Evolutionary conservation across 2,888 invertebrate genomes (phyloP), one percentile per base, ranked within the genome.

Genomic region (Meteorus colon): DNA sequence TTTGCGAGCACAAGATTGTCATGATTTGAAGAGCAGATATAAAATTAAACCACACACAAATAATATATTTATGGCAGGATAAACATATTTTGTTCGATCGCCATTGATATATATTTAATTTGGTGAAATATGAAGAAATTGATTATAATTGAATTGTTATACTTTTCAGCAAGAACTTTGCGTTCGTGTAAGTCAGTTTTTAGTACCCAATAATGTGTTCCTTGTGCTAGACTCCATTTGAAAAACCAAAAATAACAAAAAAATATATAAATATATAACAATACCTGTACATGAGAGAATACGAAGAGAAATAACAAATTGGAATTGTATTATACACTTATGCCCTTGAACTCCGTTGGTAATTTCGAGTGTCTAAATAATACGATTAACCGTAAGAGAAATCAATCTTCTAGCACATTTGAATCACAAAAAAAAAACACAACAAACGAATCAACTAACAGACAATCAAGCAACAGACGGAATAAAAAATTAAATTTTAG

Each of bases 91-190:
- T 27, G 29, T 60, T 62, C 31, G 1, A 31, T 62, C n/a, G 34
- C 37, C 3, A 19, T 65, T 34, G 41, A 2, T 62, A 65, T 12
- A 34, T 37, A 65, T 34, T 10, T 34, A 37, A 48, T 55, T 55
- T 41, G 16, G 69, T 37, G 41, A 34, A 27, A 69, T 24, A 27
- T 45, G 41, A 67, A 67, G 10, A 76, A 68, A 6, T 76, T 45
- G 29, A 76, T 65, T 51, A 67, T 77, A 79, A 76, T 77, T 31
- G 34, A 74, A 73, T 76, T 75, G 70, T 81, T 83, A 77, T 86
- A 84, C 55, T 88, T 90, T 90, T 87, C 89, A 90, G 89, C 89
- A 89, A 89, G 89, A 90, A 83, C 85, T 88, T 88, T 88, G 86
- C 87, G 86, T 90, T 85, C 89, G 88, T 86, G 90, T 90, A 90